Evolutionary conservation across 2,113 vertebrate genomes (phyloP).

Genomic region (Chionis minor): DNA sequence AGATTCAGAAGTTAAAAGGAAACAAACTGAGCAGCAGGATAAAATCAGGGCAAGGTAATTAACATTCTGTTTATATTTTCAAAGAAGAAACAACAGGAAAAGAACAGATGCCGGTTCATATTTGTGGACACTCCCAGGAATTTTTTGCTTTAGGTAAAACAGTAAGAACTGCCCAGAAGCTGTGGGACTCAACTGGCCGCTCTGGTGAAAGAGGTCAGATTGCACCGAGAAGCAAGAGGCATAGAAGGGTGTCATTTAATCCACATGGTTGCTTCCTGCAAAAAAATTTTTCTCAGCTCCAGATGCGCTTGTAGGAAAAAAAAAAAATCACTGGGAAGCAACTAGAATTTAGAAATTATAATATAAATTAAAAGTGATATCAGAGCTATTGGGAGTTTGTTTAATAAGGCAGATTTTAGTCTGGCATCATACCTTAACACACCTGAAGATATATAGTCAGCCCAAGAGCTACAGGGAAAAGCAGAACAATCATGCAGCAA

Average conservation of each 20-base stretch:
- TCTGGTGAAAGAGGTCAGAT: not conserved
- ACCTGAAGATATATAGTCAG: slow-evolving; percentile 18
- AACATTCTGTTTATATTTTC: slow-evolving; percentile 68
- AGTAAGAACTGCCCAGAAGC: slow-evolving; percentile 8
- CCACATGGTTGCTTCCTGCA: not conserved
- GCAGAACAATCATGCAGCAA: not conserved
- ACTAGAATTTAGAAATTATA: slow-evolving; percentile 57
- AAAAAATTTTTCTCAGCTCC: slow-evolving; percentile 6
- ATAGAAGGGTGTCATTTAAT: not conserved
- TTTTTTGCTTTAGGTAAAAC: slow-evolving; percentile 57
- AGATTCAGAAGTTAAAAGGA: slow-evolving; percentile 67
- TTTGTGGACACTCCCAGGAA: slow-evolving; percentile 45
- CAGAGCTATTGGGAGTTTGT: slow-evolving; percentile 52
- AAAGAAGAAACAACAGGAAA: slow-evolving; percentile 65
- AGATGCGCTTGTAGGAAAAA: not conserved
- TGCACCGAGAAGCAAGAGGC: not conserved
- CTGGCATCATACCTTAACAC: slow-evolving; percentile 35
- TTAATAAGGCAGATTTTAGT: slow-evolving; percentile 56
- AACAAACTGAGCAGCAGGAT: slow-evolving; percentile 61
- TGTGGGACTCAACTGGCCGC: not conserved
- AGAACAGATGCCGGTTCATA: slow-evolving; percentile 47
- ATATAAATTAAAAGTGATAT: slow-evolving; percentile 68
- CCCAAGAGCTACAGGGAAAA: slow-evolving; percentile 39
- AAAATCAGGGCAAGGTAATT: slow-evolving; percentile 63
- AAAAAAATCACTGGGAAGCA: not conserved